Evolutionary conservation across 2,797 vertebrate genomes (phyloP).

Genomic region (Pachyuromys duprasi): DNA sequence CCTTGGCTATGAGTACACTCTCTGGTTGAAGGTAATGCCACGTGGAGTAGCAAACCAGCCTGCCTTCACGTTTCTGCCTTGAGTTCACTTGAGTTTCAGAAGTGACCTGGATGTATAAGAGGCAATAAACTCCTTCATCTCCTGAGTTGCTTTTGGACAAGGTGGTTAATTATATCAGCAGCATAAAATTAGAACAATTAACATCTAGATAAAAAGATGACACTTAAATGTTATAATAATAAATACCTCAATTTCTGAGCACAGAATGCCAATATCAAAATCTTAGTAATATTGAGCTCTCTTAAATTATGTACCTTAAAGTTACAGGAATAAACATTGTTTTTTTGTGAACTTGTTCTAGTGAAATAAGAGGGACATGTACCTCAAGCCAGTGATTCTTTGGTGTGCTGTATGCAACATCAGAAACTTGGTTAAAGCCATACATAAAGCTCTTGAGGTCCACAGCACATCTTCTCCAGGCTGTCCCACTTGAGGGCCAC

Average conservation of each 20-base stretch:
- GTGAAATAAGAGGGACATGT: not conserved
- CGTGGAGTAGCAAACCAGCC: rapidly evolving
- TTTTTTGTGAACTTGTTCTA: not conserved
- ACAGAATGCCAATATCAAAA: not conserved
- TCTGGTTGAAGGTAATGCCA: not conserved
- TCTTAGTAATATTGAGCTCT: not conserved
- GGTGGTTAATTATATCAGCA: not conserved
- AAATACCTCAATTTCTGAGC: not conserved
- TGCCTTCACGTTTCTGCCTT: not conserved
- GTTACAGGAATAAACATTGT: not conserved
- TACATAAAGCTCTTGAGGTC: not conserved
- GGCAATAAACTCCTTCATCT: not conserved
- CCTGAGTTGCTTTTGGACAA: not conserved
- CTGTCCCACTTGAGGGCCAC: not conserved
- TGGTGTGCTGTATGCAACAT: not conserved
- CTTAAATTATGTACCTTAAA: conserved; percentile 13
- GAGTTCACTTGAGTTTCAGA: not conserved
- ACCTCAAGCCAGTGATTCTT: not conserved
- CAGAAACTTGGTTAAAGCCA: not conserved
- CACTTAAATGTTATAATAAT: not conserved
- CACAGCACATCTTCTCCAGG: not conserved
- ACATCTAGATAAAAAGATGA: not conserved
- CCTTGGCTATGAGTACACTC: not conserved
- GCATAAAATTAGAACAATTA: not conserved
- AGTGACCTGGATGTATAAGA: not conserved